Conservation (phyloP, 2,113 vertebrate species). For the Salvelinus fontinalis region DNA sequence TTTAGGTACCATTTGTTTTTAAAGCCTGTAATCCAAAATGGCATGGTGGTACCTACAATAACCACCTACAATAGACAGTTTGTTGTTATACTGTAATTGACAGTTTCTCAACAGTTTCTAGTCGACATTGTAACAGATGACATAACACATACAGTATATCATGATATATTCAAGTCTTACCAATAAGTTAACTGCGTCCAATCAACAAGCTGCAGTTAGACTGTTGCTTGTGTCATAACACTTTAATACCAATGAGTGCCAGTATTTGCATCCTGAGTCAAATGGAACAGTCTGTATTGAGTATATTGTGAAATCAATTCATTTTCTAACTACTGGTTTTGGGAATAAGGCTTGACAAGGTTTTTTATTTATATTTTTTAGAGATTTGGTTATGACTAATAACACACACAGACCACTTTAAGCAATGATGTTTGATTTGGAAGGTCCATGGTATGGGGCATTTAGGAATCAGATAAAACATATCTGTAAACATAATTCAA, state of each 20-base stretch:
- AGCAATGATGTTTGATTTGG: neutral
- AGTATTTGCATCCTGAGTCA: conserved; percentile 23
- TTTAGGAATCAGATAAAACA: neutral
- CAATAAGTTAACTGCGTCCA: conserved; percentile 22
- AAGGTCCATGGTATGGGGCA: neutral
- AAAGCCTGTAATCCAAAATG: neutral
- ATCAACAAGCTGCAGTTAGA: conserved; percentile 32
- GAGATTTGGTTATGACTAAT: conserved; percentile 3
- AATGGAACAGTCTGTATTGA: neutral
- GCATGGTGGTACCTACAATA: conserved; percentile 62
- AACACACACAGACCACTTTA: conserved; percentile 6
- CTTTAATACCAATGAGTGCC: conserved; percentile 29
- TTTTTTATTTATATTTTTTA: conserved; percentile 20
- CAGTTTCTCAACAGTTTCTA: conserved; percentile 30
- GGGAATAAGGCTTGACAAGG: conserved; percentile 48
- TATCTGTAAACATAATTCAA: neutral
- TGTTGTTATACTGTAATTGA: conserved; percentile 9
- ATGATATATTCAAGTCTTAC: conserved; percentile 25
- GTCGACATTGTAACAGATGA: conserved; percentile 38
- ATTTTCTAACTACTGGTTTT: conserved; percentile 21
- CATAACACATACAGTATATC: conserved; percentile 49
- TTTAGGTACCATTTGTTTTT: neutral
- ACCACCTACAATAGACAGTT: conserved; percentile 7
- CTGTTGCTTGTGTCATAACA: conserved; percentile 24
- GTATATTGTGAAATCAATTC: conserved; percentile 15